Conservation (phyloP, 2,113 vertebrate species). For the Nestor notabilis region DNA sequence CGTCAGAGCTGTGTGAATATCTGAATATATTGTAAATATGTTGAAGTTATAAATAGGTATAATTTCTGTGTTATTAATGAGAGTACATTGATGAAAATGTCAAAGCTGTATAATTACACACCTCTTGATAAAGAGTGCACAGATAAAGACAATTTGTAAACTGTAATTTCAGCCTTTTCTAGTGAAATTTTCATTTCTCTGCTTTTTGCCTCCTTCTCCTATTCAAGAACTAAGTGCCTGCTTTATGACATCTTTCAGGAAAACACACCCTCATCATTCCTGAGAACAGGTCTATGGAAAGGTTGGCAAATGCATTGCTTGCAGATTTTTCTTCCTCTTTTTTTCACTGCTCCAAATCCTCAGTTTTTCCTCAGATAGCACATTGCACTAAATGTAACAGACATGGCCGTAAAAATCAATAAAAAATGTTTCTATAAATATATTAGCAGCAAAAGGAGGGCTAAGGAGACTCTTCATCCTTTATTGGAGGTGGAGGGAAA, state of each 20-base stretch:
- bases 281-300: neutral
- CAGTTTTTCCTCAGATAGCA: neutral
- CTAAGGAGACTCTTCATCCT: neutral
- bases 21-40: conserved; percentile 43
- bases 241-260: neutral
- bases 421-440: neutral
- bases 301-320: neutral
- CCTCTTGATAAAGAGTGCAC: conserved; percentile 9
- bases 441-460: neutral
- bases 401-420: neutral
- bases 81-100: conserved; percentile 59
- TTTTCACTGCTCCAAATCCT: neutral
- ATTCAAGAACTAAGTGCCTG: neutral
- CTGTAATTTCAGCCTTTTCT: conserved; percentile 8
- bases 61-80: conserved; percentile 63
- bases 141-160: conserved; percentile 13
- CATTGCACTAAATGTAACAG: neutral
- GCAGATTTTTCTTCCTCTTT: neutral
- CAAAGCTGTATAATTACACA: conserved; percentile 51
- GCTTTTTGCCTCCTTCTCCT: neutral
- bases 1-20: neutral
- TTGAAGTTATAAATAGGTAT: conserved; percentile 55
- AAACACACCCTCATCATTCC: neutral
- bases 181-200: neutral
- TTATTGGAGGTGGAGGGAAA: neutral